These are phyloP conservation scores for Ruditapes philippinarum DNA, from an alignment of 1,140 invertebrate genomes.

Conservation along the genomic window DNA sequence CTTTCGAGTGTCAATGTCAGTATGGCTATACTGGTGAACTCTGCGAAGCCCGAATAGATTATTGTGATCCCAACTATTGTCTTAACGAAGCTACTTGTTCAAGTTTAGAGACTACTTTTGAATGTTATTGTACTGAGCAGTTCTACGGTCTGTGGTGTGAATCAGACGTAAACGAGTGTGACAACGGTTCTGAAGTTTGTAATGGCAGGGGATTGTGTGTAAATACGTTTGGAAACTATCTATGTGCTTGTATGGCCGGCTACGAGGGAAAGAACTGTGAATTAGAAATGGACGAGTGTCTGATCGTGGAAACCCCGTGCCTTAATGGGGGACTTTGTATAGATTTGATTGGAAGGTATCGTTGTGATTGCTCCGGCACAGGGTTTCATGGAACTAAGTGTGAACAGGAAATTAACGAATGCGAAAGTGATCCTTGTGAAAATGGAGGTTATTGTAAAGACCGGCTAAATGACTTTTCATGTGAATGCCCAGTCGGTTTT, in stretches of 20 bases:
- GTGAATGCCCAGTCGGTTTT: conserved; percentile 71
- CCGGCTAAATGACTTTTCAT: conserved; percentile 48
- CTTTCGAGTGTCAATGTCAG: conserved; percentile 90
- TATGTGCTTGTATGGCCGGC: background rate
- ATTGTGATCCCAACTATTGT: conserved; percentile 59
- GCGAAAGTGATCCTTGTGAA: conserved; percentile 69
- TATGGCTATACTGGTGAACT: conserved; percentile 97
- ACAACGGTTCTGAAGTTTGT: background rate
- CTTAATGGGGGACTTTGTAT: conserved; percentile 81
- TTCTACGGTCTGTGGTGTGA: conserved; percentile 93
- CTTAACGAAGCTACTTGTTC: conserved; percentile 69
- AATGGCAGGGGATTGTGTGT: conserved; percentile 30
- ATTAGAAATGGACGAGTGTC: conserved; percentile 64
- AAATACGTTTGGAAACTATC: conserved; percentile 11
- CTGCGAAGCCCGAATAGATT: conserved; percentile 94
- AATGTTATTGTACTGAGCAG: conserved; percentile 95
- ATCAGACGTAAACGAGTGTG: conserved; percentile 84
- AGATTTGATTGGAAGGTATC: conserved; percentile 82
- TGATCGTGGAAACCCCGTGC: conserved; percentile 67
- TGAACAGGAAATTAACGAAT: conserved; percentile 88
- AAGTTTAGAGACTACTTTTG: conserved; percentile 19
- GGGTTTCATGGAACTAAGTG: conserved; percentile 97
- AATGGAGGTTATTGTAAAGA: conserved; percentile 71
- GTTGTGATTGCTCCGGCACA: conserved; percentile 89
- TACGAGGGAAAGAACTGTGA: background rate